phyloP scores from a whole-genome alignment of 2,113 vertebrate genomes.

The Illadopsis cleaveri region DNA sequence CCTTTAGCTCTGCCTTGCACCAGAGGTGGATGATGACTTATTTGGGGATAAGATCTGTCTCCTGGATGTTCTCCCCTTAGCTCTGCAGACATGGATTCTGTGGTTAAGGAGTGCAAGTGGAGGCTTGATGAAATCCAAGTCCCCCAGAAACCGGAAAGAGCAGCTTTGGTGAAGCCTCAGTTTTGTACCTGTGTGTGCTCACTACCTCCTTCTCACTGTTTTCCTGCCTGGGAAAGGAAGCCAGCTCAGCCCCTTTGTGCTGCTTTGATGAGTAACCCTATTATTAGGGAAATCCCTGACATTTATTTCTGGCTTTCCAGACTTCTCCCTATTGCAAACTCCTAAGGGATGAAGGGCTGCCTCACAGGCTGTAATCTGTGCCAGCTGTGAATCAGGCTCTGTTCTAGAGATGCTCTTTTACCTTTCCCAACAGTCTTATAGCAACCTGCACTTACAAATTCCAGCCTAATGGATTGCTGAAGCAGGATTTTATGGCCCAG shows the following conservation, averaged over 20 bases:
- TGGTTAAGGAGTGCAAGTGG: neutral
- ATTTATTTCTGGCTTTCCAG: neutral
- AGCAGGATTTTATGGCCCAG: neutral
- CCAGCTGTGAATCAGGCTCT: neutral
- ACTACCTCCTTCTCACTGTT: neutral
- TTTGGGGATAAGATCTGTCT: neutral
- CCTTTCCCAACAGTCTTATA: neutral
- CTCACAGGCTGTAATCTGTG: neutral
- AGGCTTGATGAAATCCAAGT: neutral
- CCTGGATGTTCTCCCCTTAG: neutral
- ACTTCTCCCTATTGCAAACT: neutral
- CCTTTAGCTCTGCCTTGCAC: neutral
- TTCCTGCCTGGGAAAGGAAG: neutral
- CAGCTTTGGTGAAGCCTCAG: neutral
- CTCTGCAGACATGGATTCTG: neutral
- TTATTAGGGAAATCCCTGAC: slow-evolving; percentile 17
- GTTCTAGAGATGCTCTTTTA: neutral
- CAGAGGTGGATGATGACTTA: neutral
- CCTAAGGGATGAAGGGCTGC: neutral
- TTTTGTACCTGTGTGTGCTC: neutral
- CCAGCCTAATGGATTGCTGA: neutral
- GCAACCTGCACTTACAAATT: neutral
- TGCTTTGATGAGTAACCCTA: neutral
- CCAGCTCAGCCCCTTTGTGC: neutral
- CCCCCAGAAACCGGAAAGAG: neutral